Percentiles rank a stretch among this genome's conserved stretches.
Conservation (phyloP, 2,797 vertebrate species). For the Bufotes viridis region DNA sequence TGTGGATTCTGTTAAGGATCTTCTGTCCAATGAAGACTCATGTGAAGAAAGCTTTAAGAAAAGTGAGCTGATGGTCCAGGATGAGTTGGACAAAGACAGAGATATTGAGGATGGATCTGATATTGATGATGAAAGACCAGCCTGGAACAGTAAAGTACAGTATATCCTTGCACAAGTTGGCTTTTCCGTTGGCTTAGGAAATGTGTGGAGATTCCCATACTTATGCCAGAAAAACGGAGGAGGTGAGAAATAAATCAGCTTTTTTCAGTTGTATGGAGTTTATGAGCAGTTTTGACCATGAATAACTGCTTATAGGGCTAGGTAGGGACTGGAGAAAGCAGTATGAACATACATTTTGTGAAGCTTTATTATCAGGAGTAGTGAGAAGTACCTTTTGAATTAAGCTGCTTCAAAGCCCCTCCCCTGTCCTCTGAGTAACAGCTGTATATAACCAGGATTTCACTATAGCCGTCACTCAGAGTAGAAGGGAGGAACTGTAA, state of each 20-base stretch:
- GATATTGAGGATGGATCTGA: constrained; percentile 80
- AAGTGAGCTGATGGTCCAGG: constrained; percentile 86
- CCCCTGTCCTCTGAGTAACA: too few relatives aligned
- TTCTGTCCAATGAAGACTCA: constrained; percentile 95
- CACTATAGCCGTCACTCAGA: too few relatives aligned
- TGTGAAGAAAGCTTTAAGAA: constrained; percentile 94
- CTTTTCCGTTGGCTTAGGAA: constrained; percentile 97
- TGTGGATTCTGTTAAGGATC: constrained; percentile 94
- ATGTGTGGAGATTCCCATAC: constrained; percentile 98
- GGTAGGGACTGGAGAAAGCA: too few relatives aligned
- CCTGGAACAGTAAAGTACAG: constrained; percentile 97
- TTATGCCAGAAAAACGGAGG: constrained; percentile 98
- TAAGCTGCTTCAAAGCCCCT: too few relatives aligned
- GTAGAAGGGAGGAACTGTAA: too few relatives aligned
- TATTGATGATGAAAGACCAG: constrained; percentile 87
- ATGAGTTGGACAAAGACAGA: constrained; percentile 78
- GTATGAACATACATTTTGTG: too few relatives aligned
- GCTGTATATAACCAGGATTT: too few relatives aligned
- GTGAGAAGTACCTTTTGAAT: too few relatives aligned
- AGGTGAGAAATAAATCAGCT: constrained; percentile 79
- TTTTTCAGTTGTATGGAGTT: neutral
- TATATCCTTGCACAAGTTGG: constrained; percentile 98
- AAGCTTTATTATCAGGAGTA: too few relatives aligned
- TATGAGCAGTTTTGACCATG: too few relatives aligned
- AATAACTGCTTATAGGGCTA: too few relatives aligned